Evolutionary conservation across 2,113 vertebrate genomes (phyloP).

Genomic region (Aplodontia rufa): DNA sequence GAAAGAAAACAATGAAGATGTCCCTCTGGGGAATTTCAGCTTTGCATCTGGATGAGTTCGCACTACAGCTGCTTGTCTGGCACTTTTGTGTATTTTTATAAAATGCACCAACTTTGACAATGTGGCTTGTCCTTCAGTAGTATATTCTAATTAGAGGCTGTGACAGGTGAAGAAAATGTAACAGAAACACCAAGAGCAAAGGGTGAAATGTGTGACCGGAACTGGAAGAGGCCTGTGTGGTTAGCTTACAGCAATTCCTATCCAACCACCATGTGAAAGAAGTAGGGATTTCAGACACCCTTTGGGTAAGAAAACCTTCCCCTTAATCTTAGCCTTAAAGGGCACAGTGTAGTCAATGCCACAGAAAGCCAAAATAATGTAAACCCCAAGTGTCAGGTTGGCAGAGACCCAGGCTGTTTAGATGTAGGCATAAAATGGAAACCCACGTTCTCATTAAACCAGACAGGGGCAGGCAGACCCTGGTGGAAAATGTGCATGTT

Average conservation of each 20-base stretch:
- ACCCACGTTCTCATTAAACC: background rate
- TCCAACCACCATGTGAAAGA: background rate
- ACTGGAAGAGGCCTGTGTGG: background rate
- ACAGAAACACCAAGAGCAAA: constrained; percentile 50
- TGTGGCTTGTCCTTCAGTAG: constrained; percentile 28
- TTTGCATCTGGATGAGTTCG: constrained; percentile 6
- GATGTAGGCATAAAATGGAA: background rate
- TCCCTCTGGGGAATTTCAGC: constrained; percentile 53
- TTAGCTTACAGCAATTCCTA: background rate
- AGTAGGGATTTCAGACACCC: background rate
- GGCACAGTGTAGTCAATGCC: background rate
- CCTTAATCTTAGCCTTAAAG: background rate
- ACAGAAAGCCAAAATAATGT: background rate
- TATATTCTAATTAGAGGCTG: constrained; percentile 52
- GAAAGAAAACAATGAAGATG: constrained; percentile 73
- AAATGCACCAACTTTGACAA: constrained; percentile 39
- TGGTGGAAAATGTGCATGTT: background rate
- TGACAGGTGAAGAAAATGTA: constrained; percentile 56
- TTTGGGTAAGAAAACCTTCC: background rate
- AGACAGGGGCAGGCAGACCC: background rate
- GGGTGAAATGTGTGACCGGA: constrained; percentile 36
- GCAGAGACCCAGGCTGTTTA: background rate
- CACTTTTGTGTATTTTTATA: constrained; percentile 39
- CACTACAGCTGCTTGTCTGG: constrained; percentile 45
- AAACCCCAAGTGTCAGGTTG: background rate